A percentile compares a stretch with the other conserved stretches of the same genome.
Evolutionary conservation across 2,888 invertebrate species (phyloP).

Genomic region (Drosophila mulleri): DNA sequence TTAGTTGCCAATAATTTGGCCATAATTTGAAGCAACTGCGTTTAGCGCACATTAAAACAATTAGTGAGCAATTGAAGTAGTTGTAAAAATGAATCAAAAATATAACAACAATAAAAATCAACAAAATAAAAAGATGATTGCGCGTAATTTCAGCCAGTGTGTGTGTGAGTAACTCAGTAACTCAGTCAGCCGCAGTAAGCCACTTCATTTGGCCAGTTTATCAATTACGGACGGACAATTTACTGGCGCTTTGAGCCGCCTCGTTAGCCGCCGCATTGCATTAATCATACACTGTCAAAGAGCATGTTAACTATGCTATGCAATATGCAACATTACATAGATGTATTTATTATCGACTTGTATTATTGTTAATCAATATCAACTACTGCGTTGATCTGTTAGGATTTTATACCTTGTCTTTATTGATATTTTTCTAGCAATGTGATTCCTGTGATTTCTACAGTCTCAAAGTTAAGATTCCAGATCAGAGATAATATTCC

Average conservation of each 20-base stretch:
- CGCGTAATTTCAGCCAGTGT: slow-evolving; percentile 11
- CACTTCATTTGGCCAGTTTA: slow-evolving; percentile 71
- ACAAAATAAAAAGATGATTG: slow-evolving; percentile 38
- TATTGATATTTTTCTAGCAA: no score
- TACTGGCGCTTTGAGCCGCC: slow-evolving; percentile 61
- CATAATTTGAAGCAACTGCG: slow-evolving; percentile 30
- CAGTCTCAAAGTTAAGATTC: no score
- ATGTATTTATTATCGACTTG: no score
- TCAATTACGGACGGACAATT: slow-evolving; percentile 68
- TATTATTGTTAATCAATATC: no score
- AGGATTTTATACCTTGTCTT: no score
- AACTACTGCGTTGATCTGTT: no score
- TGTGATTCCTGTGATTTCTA: no score
- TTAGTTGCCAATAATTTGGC: slow-evolving; percentile 30
- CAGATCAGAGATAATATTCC: no score
- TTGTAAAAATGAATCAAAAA: slow-evolving; percentile 19
- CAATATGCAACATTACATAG: background rate
- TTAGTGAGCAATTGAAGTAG: slow-evolving; percentile 63
- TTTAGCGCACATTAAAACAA: slow-evolving; percentile 60
- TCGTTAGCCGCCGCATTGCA: slow-evolving; percentile 61
- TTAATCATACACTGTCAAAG: background rate
- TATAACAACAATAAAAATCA: slow-evolving; percentile 34
- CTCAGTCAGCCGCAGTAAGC: slow-evolving; percentile 21
- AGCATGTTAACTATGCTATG: no score
- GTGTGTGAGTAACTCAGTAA: slow-evolving; percentile 12